Evolutionary conservation across 2,113 vertebrate species (phyloP).

Genomic region (Bubo blakistoni): DNA sequence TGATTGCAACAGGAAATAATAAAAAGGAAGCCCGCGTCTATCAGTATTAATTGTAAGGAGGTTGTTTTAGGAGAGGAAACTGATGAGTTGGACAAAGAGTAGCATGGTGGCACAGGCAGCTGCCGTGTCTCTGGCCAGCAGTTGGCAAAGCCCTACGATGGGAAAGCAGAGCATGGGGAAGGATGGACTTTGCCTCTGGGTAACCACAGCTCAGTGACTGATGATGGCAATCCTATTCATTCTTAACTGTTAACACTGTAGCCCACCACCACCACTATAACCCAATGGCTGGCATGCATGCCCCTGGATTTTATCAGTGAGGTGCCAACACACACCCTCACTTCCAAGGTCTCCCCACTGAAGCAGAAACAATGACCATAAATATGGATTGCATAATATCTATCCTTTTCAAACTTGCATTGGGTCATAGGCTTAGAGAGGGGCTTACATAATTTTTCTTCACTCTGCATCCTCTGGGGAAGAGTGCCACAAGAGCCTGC

Average conservation of each 20-base stretch:
- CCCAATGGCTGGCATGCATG: not conserved
- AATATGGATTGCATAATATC: not conserved
- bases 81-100: not conserved
- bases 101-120: not conserved
- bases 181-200: not conserved
- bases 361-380: not conserved
- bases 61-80: not conserved
- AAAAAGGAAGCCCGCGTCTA: not conserved
- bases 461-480: not conserved
- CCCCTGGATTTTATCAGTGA: not conserved
- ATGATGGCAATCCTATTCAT: not conserved
- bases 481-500: not conserved
- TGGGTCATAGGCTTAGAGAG: not conserved
- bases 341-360: not conserved
- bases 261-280: not conserved
- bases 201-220: not conserved
- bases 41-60: not conserved
- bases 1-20: not conserved
- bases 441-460: rapidly evolving
- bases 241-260: not conserved
- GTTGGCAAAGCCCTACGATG: not conserved
- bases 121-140: not conserved
- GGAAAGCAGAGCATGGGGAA: not conserved
- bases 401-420: not conserved
- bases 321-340: not conserved